phyloP scores from a whole-genome alignment of 1,140 invertebrate species.

The Pomacea maculata region DNA sequence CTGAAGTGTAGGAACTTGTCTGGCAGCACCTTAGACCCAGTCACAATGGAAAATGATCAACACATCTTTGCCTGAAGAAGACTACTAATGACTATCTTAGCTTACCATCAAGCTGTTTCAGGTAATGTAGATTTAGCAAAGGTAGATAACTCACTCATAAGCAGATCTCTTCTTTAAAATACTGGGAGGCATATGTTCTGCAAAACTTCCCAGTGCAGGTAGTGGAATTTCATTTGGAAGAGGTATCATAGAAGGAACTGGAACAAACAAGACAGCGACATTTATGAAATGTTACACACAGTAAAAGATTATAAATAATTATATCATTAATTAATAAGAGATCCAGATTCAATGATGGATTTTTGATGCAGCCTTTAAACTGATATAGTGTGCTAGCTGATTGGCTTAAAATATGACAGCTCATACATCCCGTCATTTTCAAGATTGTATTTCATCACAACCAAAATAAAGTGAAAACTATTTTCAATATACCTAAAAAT shows the following conservation, averaged over 20 bases:
- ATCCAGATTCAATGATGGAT: not conserved
- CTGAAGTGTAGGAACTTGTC: not conserved
- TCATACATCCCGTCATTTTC: too few relatives aligned
- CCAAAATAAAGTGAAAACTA: too few relatives aligned
- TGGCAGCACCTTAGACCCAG: not conserved
- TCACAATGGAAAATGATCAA: not conserved
- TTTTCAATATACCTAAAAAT: too few relatives aligned
- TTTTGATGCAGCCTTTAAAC: too few relatives aligned
- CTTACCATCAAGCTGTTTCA: not conserved
- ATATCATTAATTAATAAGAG: slow-evolving; percentile 1
- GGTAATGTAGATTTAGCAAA: not conserved
- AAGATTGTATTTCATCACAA: too few relatives aligned
- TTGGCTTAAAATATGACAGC: too few relatives aligned
- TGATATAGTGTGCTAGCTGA: too few relatives aligned
- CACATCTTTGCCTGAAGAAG: not conserved
- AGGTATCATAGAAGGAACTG: slow-evolving; percentile 77
- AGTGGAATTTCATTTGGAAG: slow-evolving; percentile 76
- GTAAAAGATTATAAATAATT: not conserved
- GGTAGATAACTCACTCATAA: slow-evolving; percentile 52
- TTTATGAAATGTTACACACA: slow-evolving; percentile 8
- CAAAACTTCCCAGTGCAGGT: slow-evolving; percentile 34
- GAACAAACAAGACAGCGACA: slow-evolving; percentile 21
- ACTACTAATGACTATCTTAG: not conserved
- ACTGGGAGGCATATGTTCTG: slow-evolving; percentile 26
- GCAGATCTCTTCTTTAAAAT: slow-evolving; percentile 79